Conservation (phyloP, 2,797 vertebrate genomes). For the Cuculus canorus region DNA sequence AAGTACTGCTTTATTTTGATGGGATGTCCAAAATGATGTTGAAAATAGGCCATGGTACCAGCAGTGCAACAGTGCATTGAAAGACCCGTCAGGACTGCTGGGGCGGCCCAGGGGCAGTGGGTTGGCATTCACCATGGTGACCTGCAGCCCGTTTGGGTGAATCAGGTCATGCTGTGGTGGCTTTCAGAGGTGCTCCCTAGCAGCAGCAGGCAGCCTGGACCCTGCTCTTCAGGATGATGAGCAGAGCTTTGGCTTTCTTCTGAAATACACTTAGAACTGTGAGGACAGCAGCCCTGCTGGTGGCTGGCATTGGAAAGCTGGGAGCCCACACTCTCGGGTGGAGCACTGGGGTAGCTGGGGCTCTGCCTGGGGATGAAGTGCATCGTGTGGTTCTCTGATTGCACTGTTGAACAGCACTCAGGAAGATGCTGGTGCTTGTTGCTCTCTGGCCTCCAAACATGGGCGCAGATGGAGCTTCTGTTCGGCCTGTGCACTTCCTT, state of each 20-base stretch:
- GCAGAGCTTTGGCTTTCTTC: not conserved
- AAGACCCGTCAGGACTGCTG: not conserved
- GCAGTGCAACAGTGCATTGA: not conserved
- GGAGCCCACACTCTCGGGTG: accelerated
- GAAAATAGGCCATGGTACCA: not conserved
- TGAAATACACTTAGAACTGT: not conserved
- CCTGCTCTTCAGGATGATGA: not conserved
- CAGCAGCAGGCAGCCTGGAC: not conserved
- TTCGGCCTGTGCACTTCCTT: not conserved
- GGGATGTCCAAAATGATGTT: not conserved
- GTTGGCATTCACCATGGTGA: not conserved
- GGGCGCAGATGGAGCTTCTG: not conserved
- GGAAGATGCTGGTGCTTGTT: not conserved
- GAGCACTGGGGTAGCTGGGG: not conserved
- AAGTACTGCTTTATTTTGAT: not conserved
- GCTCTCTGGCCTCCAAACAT: not conserved
- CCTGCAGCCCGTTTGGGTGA: not conserved
- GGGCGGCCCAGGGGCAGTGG: not conserved
- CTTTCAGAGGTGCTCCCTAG: not conserved
- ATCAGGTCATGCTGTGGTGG: not conserved
- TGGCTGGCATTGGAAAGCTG: not conserved
- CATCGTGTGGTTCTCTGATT: not conserved
- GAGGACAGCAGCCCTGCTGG: not conserved
- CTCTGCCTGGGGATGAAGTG: not conserved
- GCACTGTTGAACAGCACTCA: not conserved